Percentiles rank a stretch among this genome's conserved stretches.
Evolutionary conservation across 2,888 invertebrate species (phyloP).

Genomic region (Cyrtodaria siliqua): DNA sequence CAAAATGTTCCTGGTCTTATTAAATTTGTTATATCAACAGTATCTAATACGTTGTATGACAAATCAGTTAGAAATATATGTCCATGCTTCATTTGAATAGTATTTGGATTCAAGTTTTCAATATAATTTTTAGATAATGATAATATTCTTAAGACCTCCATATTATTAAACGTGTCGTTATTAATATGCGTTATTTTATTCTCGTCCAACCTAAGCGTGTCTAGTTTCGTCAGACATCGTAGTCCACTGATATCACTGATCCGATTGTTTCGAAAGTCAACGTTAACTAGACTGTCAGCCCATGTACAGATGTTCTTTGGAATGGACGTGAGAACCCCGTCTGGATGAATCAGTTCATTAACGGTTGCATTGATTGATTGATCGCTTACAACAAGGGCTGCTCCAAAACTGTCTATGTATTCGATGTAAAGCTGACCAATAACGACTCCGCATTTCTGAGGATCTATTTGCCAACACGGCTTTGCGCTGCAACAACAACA

Average conservation of each 20-base stretch:
- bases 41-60: conserved; percentile 28
- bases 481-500: conserved; percentile 39
- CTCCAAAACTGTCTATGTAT: conserved; percentile 29
- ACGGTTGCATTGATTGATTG: neutral
- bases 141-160: conserved; percentile 28
- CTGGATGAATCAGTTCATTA: neutral
- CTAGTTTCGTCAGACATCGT: neutral
- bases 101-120: conserved; percentile 23
- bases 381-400: neutral
- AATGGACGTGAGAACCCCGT: neutral
- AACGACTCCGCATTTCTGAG: conserved; percentile 22
- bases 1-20: conserved; percentile 32
- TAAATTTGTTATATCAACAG: conserved; percentile 33
- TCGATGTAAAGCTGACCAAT: conserved; percentile 28
- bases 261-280: neutral
- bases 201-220: neutral
- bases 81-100: conserved; percentile 11
- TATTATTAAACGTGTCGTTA: neutral
- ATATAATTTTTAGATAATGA: conserved; percentile 30
- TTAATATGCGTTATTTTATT: neutral
- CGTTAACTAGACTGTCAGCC: neutral
- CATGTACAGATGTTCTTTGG: neutral
- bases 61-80: conserved; percentile 31
- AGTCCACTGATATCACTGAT: neutral
- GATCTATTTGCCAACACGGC: conserved; percentile 39